Evolutionary conservation across 2,113 vertebrate genomes (phyloP), one percentile per base, ranked within the genome.

Genomic region (Dasypus novemcinctus): DNA sequence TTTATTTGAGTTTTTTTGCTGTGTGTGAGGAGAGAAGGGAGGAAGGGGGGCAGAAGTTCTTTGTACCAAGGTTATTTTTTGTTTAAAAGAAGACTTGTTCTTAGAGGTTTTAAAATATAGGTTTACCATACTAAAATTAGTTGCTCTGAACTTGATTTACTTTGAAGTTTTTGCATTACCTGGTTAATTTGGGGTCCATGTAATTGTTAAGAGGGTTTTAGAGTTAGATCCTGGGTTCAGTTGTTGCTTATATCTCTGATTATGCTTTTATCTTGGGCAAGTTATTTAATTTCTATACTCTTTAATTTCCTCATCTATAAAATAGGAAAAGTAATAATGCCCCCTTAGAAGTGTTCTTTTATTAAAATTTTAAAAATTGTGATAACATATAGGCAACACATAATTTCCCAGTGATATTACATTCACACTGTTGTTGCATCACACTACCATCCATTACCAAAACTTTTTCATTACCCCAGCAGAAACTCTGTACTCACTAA

Each of bases 41-140:
- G 36, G 41, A 57, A 5, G n/a, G 25, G 36, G 33, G n/a, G n/a
- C n/a, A 94, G 49, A 84, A 85, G 12, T 43, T 82, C 52, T 81
- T 96, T 46, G 36, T 18, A 64, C 21, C 8, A 49, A 36, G 14
- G 13, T 76, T 90, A 36, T 11, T 87, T 95, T 92, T 83, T 69
- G 49, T 57, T 89, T 86, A 54, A 80, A 64, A 74, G 57, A 69
- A 93, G 8, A 38, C 88, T 79, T 96, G 23, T 93, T 90, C 76
- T 75, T 90, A 79, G 31, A 18, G 46, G 13, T 79, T 38, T 49
- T 69, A 91, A 78, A 36, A 78, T 75, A 21, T 86, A 33, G 7
- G 82, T 31, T 81, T 18, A 59, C 36, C 15, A 7, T 74, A 66
- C 33, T 78, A 38, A 90, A 85, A 85, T 95, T 74, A 74, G 33